Conservation (phyloP, 1,140 invertebrate genomes). For the Helicoverpa zea region DNA sequence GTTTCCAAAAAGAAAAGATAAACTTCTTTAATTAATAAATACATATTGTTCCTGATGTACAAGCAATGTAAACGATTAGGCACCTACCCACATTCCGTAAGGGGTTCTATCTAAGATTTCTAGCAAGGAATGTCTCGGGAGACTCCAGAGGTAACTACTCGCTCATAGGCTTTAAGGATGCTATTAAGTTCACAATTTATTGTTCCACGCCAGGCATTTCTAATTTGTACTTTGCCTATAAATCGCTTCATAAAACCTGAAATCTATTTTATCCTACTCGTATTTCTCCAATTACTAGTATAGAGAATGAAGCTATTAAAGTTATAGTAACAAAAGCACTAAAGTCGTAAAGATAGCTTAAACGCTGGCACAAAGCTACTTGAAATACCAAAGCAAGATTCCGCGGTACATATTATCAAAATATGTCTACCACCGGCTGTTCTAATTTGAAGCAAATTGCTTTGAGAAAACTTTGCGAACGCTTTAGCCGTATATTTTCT, state of each 20-base stretch:
- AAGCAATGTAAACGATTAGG: too few relatives aligned
- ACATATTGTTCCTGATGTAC: too few relatives aligned
- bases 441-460: constrained; percentile 41
- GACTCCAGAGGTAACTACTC: neutral
- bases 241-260: constrained; percentile 31
- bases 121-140: neutral
- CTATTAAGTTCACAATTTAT: constrained; percentile 28
- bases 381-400: constrained; percentile 20
- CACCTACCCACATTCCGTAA: neutral
- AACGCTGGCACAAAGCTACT: constrained; percentile 1
- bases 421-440: constrained; percentile 16
- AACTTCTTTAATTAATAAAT: too few relatives aligned
- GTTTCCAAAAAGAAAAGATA: too few relatives aligned
- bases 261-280: constrained; percentile 20
- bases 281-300: neutral
- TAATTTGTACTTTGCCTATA: constrained; percentile 26
- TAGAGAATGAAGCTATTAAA: neutral
- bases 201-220: neutral
- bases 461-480: constrained; percentile 18
- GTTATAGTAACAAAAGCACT: constrained; percentile 14
- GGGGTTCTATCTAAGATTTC: neutral
- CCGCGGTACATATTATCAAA: constrained; percentile 17
- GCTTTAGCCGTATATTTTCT: constrained; percentile 23
- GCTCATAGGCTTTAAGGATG: neutral
- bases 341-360: neutral